Conservation (phyloP, 1,140 invertebrate species). For the Eufriesea mexicana region DNA sequence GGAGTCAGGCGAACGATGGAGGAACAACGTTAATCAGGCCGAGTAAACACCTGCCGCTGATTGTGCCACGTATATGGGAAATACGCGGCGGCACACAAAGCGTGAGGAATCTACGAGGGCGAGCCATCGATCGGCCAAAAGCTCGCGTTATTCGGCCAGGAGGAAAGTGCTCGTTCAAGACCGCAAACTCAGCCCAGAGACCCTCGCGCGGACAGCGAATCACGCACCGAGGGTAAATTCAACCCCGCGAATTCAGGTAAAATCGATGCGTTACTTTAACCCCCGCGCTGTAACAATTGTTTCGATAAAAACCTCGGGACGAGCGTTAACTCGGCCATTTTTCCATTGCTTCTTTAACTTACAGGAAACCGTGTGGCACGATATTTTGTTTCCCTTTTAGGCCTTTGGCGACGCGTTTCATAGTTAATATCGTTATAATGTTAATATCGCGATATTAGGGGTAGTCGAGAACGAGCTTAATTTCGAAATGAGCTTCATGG, state of each 20-base stretch:
- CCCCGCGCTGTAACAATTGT: not conserved
- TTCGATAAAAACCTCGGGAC: too few relatives aligned
- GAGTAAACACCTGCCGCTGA: constrained; percentile 75
- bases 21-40: constrained; percentile 75
- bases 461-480: too few relatives aligned
- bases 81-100: constrained; percentile 61
- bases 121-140: constrained; percentile 69
- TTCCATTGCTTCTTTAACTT: too few relatives aligned
- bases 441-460: too few relatives aligned
- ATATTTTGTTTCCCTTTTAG: too few relatives aligned
- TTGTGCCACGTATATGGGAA: constrained; percentile 72
- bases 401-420: too few relatives aligned
- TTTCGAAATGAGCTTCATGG: too few relatives aligned
- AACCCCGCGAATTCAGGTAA: not conserved
- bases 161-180: constrained; percentile 58
- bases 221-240: constrained; percentile 1
- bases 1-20: constrained; percentile 38
- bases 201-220: constrained; percentile 20
- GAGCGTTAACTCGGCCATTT: too few relatives aligned
- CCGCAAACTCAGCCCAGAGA: constrained; percentile 49
- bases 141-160: constrained; percentile 61
- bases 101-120: constrained; percentile 62
- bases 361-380: too few relatives aligned
- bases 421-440: too few relatives aligned
- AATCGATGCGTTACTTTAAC: constrained; percentile 9